These are phyloP conservation scores for Synchiropus splendidus DNA, from an alignment of 2,113 vertebrate genomes.

Conservation along the genomic window DNA sequence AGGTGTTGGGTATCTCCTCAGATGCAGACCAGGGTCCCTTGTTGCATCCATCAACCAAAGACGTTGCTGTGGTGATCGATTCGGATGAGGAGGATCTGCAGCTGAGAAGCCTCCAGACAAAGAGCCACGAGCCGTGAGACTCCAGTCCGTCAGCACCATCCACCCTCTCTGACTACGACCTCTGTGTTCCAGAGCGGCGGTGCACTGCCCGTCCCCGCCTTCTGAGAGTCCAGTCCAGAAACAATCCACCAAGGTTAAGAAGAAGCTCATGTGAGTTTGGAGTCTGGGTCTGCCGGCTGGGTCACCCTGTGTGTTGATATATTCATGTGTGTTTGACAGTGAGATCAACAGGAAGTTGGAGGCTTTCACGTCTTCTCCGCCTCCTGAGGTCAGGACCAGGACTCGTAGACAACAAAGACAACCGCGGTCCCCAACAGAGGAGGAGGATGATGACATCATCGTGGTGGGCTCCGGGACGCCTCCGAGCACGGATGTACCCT, in stretches of 20 bases:
- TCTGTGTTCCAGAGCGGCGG: slow-evolving; percentile 23
- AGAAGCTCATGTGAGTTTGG: slow-evolving; percentile 50
- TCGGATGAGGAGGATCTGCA: slow-evolving; percentile 50
- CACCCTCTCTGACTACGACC: no score
- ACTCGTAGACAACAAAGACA: background rate
- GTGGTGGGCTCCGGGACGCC: background rate
- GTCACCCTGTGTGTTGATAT: background rate
- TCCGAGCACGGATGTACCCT: background rate
- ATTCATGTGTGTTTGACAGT: slow-evolving; percentile 27
- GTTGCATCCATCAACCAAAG: background rate
- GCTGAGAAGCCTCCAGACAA: background rate
- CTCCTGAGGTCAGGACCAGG: slow-evolving; percentile 2
- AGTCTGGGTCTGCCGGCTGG: no score
- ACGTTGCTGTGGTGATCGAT: slow-evolving; percentile 37
- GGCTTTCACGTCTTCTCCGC: slow-evolving; percentile 36
- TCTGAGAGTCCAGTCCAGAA: slow-evolving; percentile 28
- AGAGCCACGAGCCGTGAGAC: slow-evolving; percentile 10
- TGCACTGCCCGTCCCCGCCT: slow-evolving; percentile 46
- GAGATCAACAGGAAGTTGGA: slow-evolving; percentile 50
- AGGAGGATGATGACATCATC: slow-evolving; percentile 2
- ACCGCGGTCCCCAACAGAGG: background rate
- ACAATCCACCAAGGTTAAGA: slow-evolving; percentile 22
- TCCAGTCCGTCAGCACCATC: no score
- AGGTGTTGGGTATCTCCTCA: slow-evolving; percentile 5
- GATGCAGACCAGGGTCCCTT: slow-evolving; percentile 1